phyloP scores from a whole-genome alignment of 2,113 vertebrate species.

The Laticauda laticaudata region DNA sequence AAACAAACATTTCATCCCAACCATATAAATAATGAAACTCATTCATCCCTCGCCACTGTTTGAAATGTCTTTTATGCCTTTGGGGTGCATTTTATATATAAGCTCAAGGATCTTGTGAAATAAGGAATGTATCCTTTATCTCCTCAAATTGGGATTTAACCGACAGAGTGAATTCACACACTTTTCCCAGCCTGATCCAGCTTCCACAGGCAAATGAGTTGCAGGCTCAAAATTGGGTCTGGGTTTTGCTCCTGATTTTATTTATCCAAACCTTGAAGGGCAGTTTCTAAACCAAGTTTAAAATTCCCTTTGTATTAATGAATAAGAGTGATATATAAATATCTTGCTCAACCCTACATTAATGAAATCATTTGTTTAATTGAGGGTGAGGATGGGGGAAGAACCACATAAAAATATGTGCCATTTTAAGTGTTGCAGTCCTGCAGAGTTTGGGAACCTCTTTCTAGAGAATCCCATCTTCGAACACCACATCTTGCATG shows the following conservation, averaged over 20 bases:
- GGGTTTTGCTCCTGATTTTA: not conserved
- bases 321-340: not conserved
- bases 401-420: not conserved
- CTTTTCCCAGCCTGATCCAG: not conserved
- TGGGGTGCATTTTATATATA: not conserved
- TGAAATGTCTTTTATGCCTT: not conserved
- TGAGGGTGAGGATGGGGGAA: not conserved
- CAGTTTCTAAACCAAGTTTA: not conserved
- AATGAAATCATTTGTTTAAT: not conserved
- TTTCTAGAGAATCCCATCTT: not conserved
- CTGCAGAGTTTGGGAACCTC: not conserved
- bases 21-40: not conserved
- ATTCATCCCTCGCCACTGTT: not conserved
- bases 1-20: not conserved
- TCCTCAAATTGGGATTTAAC: not conserved
- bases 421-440: not conserved
- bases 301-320: not conserved
- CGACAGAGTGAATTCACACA: not conserved
- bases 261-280: not conserved
- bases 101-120: not conserved
- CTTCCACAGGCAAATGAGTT: not conserved
- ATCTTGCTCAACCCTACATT: not conserved
- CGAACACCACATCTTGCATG: not conserved
- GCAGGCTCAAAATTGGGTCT: not conserved
- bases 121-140: not conserved